Base-by-base conservation (phyloP, 1,140 invertebrate genomes). In the Amyelois transitella region DNA sequence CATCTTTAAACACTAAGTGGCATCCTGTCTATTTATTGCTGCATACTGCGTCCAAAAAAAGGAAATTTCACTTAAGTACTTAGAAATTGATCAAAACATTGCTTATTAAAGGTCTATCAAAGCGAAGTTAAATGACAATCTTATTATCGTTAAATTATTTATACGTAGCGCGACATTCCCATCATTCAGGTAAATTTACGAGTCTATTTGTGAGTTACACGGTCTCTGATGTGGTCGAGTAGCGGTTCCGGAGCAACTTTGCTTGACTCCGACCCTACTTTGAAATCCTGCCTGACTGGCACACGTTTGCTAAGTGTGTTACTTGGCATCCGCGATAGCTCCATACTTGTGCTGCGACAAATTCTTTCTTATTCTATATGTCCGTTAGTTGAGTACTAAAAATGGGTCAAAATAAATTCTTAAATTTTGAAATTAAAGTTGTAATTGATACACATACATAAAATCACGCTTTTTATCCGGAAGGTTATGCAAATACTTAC, bases 291-390 rank as follows among this genome's bases (percentile, higher is more conserved):
- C 55, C 55, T 10, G 59, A 69, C 69, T 64, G 61, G 69, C 52
- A 43, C 58, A 14, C 24, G 57, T 58, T 24, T 10, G 50, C 38
- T 49, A 71, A 69, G 58, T 72, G 43, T 69, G 69, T 62, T 66
- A 72, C 28, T 48, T 47, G 52, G 2, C 51, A 69, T 72, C 63
- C 66, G 66, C 48, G 19, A 62, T 38, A 14, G 7, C n/a, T 38
- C 32, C n/a, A 14, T 38, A 38, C 12, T 28, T 8, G 25, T 28
- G 7, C 32, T 38, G 32, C 17, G 32, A 38, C n/a, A 38, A 38
- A 38, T 38, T 38, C 67, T 50, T 60, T 53, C 45, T 28, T 44
- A 43, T n/a, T n/a, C n/a, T n/a, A n/a, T n/a, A n/a, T n/a, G n/a
- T n/a, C n/a, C n/a, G n/a, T n/a, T n/a, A n/a, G n/a, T n/a, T n/a